Evolutionary conservation across 92 coral and sea anemone genomes (phyloP), one percentile per base, ranked within the genome.

Genomic region (Epizoanthus ramosus): DNA sequence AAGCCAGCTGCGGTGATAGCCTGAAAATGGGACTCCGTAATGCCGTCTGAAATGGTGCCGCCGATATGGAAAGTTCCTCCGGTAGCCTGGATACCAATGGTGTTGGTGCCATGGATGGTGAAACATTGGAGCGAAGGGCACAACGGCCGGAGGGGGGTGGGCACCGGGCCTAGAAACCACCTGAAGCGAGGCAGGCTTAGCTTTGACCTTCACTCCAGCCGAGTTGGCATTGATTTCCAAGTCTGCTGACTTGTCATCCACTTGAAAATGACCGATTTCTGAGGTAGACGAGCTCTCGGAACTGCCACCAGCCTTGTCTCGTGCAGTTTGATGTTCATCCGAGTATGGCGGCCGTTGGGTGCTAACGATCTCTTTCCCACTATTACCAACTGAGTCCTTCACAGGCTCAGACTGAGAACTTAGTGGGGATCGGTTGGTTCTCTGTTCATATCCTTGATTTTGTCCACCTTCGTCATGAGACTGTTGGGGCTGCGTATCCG

Each of bases 151-250:
- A 15, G 93, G 82, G 17, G 98, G 86, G 57, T 93, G 98, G 22
- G 98, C 85, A 71, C 95, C 98, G 18, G 99, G 99, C 65, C 98
- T 97, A 22, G 99, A 97, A 57, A 97, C 99, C 45, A 97, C 99
- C 90, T 97, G 99, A 19, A 97, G 91, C 14, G 99, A 97, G 24
- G 99, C 99, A 33, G 99, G 99, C 83, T 97, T 97, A 31, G 99
- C 99, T 81, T 97, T 97, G 22, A 97, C 99, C 80, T 91, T 89
- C 9, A 97, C 99, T 45, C 99, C 99, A 17, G 97, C 95, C 8
- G 99, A 97, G 79, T 97, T 95, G 15, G 99, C 99, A 79, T 97
- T 95, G 80, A 97, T 97, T 85, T 97, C 99, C 79, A 97, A 86
- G 88, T 97, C 99, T 1, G 99, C 99, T 24, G 99, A 97, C 74